Percentiles rank a stretch among this genome's conserved stretches.
Evolutionary conservation across 2,888 invertebrate genomes (phyloP).

Genomic region (Hemistola chrysoprasaria): DNA sequence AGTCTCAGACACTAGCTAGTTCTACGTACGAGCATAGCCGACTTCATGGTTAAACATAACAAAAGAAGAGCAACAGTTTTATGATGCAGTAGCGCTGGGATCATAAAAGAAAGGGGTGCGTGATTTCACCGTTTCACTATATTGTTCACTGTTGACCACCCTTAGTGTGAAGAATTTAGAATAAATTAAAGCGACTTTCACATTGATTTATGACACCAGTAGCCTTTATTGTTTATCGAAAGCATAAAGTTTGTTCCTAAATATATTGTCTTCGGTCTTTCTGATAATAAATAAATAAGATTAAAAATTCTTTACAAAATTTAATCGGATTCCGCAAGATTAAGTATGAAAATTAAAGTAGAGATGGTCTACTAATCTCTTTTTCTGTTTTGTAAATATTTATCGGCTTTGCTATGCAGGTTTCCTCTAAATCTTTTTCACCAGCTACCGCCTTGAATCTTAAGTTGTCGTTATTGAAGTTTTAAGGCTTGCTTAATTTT

Average conservation of each 20-base stretch:
- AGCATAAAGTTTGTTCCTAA: slow-evolving; percentile 23
- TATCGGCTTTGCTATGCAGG: slow-evolving; percentile 4
- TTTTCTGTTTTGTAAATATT: slow-evolving; percentile 7
- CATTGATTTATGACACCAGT: slow-evolving; percentile 55
- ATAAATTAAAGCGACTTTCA: slow-evolving; percentile 47
- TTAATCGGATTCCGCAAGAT: slow-evolving; percentile 21
- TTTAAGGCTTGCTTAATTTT: slow-evolving; percentile 9
- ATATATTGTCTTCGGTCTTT: slow-evolving; percentile 29
- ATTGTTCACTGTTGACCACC: slow-evolving; percentile 52
- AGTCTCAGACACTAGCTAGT: too few relatives aligned
- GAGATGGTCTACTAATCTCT: slow-evolving; percentile 3
- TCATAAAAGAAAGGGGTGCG: slow-evolving; percentile 58
- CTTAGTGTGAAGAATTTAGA: slow-evolving; percentile 48
- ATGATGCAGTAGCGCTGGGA: slow-evolving; percentile 65
- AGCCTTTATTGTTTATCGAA: slow-evolving; percentile 38
- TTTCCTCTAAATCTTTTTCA: neutral
- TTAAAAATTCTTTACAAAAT: slow-evolving; percentile 15
- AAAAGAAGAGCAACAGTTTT: slow-evolving; percentile 55
- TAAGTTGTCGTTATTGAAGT: slow-evolving; percentile 5
- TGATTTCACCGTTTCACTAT: slow-evolving; percentile 36
- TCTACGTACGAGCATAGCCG: slow-evolving; percentile 5
- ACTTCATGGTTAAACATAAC: slow-evolving; percentile 12
- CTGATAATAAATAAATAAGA: neutral
- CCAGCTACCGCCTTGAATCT: slow-evolving; percentile 13
- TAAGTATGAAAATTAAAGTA: slow-evolving; percentile 5